Base-by-base conservation (phyloP, 2,113 vertebrate genomes). In the Macquaria australasica region DNA sequence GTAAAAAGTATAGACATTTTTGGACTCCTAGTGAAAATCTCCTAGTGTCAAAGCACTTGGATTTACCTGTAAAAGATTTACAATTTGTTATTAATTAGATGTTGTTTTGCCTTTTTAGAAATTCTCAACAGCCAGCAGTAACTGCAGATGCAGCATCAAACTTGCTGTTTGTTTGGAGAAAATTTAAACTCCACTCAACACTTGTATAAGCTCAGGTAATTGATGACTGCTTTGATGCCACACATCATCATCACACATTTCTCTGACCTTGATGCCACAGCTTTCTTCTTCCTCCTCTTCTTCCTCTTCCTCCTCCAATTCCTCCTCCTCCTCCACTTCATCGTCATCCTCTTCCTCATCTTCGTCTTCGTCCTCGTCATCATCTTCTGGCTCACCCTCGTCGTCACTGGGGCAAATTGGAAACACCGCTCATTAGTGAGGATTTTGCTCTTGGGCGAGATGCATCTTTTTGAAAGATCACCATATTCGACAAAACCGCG, bases 331-430 rank as follows among this genome's bases (percentile, higher is more conserved):
- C 0, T 78, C 86, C 0, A 82, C 84, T 0, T 91, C 92, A 0
- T 83, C 90, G 0, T 85, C 84, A 0, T 86, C 84, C 0, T 91
- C 91, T 0, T 92, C 82, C 0, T 90, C 85, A 0, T 90, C 92
- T 0, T 91, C 89, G 0, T 94, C 91, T 0, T 94, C 94, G 0
- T 94, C 94, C 0, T 93, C 93, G 0, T 96, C 93, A 0, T 93
- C 92, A 2, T 94, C 93, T 0, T 92, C 94, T 2, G 81, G 93
- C 39, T 95, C 96, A 2, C 95, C 96, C 51, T 96, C 96, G 16
- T 96, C 95, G 11, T 96, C 96, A 80, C 96, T 96, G 85, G 77
- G 53, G 4, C 9, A 59, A 63, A 73, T 39, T 16, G 7, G 43
- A 31, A 69, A 53, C 2, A 28, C 9, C 7, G 25, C 4, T 58